Base-by-base conservation (phyloP, 2,888 invertebrate species). In the Lepidochitona cinerea region DNA sequence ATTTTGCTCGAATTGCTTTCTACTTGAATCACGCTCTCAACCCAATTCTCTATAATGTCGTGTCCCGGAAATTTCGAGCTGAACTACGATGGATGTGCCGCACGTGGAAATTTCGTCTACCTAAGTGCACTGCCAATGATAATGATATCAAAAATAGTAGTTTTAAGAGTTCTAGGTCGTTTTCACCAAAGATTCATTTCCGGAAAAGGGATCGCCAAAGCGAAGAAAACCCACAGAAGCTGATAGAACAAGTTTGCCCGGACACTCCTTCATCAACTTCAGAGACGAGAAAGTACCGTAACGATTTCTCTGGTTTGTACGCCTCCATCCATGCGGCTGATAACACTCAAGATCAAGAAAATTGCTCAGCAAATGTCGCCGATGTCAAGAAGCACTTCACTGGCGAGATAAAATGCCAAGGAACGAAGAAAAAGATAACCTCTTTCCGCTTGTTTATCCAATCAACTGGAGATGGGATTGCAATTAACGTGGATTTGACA, bases 11-110 rank as follows among this genome's bases (percentile, higher is more conserved):
- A 5, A 77, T 81, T 59, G 54, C 79, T 64, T 69, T 79, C 36
- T 81, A 79, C 65, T 74, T 77, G 64, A 81, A 81, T 72, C 81
- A 81, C 70, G 79, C 81, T 49, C 76, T 81, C 65, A 81, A 81
- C 59, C 81, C 81, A 9, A 77, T 81, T 67, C 77, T 81, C 32
- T 81, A 81, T 70, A 81, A 81, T 70, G 79, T 81, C 70, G 79
- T 81, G 7, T 78, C 80, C 26, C 71, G 77, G 67, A 78, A 78
- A 71, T 81, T 79, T 71, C 74, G 81, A 12, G 72, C 77, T 1
- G 81, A 79, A 2, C 70, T 81, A 23, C 23, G 75, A 12, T 76
- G 81, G 78, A 53, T 79, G 37, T 79, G 77, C 37, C 49, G 23
- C 49, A 49, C 49, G 2, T 49, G 49, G 18, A 2, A 23, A 1